Evolutionary conservation across 2,888 invertebrate genomes (phyloP), one percentile per base, ranked within the genome.

Genomic region (Bimastos eiseni): DNA sequence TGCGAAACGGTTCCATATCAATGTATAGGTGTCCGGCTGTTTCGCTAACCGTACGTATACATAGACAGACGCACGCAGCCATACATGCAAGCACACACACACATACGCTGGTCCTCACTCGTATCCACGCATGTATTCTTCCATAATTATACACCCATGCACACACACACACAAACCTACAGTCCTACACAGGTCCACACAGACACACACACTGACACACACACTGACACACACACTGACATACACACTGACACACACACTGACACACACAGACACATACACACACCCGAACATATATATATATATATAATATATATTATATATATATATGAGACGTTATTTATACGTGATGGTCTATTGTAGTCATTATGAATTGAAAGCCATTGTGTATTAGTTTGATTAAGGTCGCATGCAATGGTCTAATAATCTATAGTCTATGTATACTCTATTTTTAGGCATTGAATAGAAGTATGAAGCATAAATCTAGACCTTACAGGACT

Each of bases 1-100:
- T 86, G 86, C 37, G 86, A 86, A 86, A 86, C 86, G 86, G 21
- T 86, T 86, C 86, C 86, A 86, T 86, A 86, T 86, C 36, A 86
- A 86, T 36, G n/a, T n/a, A n/a, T 37, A 86, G 36, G 37, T 21
- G 86, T 86, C 86, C 86, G 86, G 86, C n/a, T 86, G 30, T 86
- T 86, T 36, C 86, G 86, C 11, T 36, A 86, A 34, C 86, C 37
- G n/a, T 86, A 21, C 83, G n/a, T n/a, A 34, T 34, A 13, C 34
- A 83, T 41, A 41, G 6, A 41, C 49, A 49, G 1, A 15, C 24
- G 24, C 3, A 49, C 21, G 24, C 24, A 49, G 19, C 19, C 49
- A 49, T 1, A 49, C 24, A 41, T 41, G 41, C 41, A 41, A 17
- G 17, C 41, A 41, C 17, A 41, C 49, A 24, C 49, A 49, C 49